Evolutionary conservation across 2,888 invertebrate species (phyloP).

Genomic region (Caenorhabditis panamensis): DNA sequence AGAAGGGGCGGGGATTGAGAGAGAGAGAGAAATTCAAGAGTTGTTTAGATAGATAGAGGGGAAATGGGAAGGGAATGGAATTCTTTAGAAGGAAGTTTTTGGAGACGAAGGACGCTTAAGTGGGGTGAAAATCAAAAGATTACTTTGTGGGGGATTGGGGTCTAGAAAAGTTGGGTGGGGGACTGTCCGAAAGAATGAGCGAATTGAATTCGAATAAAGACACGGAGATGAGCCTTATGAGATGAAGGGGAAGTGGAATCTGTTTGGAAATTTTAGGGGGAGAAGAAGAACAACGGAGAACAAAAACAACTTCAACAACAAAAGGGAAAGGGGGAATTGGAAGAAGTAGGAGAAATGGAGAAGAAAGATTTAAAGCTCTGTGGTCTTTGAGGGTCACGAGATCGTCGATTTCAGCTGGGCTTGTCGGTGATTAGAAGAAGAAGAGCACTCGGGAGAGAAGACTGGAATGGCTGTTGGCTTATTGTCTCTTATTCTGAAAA

Average conservation of each 20-base stretch:
- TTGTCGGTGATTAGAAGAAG: too few relatives aligned
- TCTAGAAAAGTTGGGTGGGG: too few relatives aligned
- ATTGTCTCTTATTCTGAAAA: slow-evolving; percentile 45
- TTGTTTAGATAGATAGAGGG: too few relatives aligned
- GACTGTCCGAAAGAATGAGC: too few relatives aligned
- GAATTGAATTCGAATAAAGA: too few relatives aligned
- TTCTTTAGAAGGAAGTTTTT: slow-evolving; percentile 7
- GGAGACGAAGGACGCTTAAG: slow-evolving; percentile 1
- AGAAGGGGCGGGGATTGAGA: neutral
- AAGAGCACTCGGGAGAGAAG: too few relatives aligned
- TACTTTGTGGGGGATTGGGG: too few relatives aligned
- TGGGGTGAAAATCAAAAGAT: neutral
- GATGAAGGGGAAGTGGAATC: neutral
- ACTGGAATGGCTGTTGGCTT: neutral
- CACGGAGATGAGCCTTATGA: too few relatives aligned
- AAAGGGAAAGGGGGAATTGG: neutral
- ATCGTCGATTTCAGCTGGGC: neutral
- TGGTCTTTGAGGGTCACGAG: neutral
- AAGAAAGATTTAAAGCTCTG: too few relatives aligned
- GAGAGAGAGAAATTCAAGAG: too few relatives aligned
- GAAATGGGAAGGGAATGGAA: neutral
- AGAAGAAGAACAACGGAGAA: too few relatives aligned
- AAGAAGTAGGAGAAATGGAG: neutral
- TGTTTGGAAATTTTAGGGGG: neutral
- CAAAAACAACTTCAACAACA: neutral